Percentiles rank a stretch among this genome's conserved stretches.
phyloP scores from a whole-genome alignment of 2,888 invertebrate genomes.

The Agrenia bidenticulata region DNA sequence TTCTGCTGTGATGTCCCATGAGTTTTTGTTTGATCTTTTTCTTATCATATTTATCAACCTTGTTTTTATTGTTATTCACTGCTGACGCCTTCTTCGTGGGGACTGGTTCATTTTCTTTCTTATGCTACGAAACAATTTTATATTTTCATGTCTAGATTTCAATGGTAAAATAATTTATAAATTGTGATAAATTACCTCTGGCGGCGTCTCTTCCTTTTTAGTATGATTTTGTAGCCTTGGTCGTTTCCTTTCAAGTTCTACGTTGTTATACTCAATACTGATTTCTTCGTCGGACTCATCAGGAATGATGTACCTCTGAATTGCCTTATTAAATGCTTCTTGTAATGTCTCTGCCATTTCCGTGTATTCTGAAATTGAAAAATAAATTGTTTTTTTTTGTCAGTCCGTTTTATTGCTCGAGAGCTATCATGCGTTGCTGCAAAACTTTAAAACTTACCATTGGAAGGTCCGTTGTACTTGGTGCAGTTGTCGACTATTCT shows the following conservation, averaged over 20 bases:
- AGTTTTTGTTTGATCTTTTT: slow-evolving; percentile 53
- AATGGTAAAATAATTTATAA: background rate
- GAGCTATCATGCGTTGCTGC: background rate
- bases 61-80: slow-evolving; percentile 7
- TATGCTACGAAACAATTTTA: slow-evolving; percentile 32
- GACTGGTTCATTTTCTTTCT: slow-evolving; percentile 44
- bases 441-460: slow-evolving; percentile 65
- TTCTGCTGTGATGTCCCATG: slow-evolving; percentile 59
- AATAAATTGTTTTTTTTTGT: no score
- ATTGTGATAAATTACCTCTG: slow-evolving; percentile 11
- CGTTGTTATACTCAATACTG: slow-evolving; percentile 54
- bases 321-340: slow-evolving; percentile 76
- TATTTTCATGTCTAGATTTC: background rate
- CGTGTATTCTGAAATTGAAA: slow-evolving; percentile 70
- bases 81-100: slow-evolving; percentile 1
- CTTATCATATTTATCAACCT: slow-evolving; percentile 53
- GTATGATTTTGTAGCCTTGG: slow-evolving; percentile 19
- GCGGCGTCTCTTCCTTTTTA: slow-evolving; percentile 59
- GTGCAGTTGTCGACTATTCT: slow-evolving; percentile 90
- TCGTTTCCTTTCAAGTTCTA: slow-evolving; percentile 34
- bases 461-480: slow-evolving; percentile 87
- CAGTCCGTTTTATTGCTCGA: slow-evolving; percentile 15
- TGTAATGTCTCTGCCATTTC: slow-evolving; percentile 83
- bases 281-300: slow-evolving; percentile 63
- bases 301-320: slow-evolving; percentile 79